Percentiles rank a stretch among this genome's conserved stretches.
phyloP scores from a whole-genome alignment of 2,113 vertebrate species.

The Sapayoa aenigma region DNA sequence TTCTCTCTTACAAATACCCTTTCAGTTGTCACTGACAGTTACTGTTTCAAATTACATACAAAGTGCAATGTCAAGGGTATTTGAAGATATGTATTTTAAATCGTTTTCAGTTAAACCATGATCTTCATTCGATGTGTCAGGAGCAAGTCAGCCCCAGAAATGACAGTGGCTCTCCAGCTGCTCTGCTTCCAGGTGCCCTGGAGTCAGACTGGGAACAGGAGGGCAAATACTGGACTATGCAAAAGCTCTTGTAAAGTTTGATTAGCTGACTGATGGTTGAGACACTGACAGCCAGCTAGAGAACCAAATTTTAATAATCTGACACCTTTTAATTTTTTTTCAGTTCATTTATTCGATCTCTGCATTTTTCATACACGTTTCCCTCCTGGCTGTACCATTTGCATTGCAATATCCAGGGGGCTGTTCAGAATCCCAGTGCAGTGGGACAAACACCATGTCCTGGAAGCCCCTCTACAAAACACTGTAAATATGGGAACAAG shows the following conservation, averaged over 20 bases:
- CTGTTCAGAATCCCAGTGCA: not conserved
- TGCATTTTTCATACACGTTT: not conserved
- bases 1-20: not conserved
- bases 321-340: too few species aligned
- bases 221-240: not conserved
- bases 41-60: not conserved
- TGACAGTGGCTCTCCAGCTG: not conserved
- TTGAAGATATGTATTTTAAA: not conserved
- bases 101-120: not conserved
- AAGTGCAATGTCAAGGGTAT: not conserved
- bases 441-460: not conserved
- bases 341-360: not conserved
- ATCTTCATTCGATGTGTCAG: constrained; percentile 2
- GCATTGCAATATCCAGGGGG: not conserved
- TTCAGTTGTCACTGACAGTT: not conserved
- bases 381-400: not conserved
- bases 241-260: not conserved
- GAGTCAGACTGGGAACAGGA: not conserved
- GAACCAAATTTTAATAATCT: not conserved
- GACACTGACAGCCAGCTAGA: not conserved
- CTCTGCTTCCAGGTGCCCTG: not conserved
- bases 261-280: not conserved
- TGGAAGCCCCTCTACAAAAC: not conserved
- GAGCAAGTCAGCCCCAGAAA: not conserved
- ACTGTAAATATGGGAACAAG: not conserved